Base-by-base conservation (phyloP, 92 coral and sea anemone species). In the Zoanthus sansibaricus region DNA sequence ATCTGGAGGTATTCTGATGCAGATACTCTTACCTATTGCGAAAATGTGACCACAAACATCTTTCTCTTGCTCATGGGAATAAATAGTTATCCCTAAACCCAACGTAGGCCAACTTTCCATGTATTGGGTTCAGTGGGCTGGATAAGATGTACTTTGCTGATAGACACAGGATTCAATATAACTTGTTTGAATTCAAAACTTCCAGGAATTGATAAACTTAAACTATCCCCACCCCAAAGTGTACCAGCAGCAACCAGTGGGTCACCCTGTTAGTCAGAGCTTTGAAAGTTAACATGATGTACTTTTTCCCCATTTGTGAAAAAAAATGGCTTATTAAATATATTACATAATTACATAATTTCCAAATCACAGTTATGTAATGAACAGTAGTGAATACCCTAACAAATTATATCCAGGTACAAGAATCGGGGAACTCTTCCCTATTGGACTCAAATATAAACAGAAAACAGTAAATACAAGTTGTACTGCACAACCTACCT, bases 81-180 rank as follows among this genome's bases (percentile, higher is more conserved):
- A n/a, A n/a, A n/a, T n/a, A n/a, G n/a, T n/a, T n/a, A n/a, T 49
- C 87, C 91, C 54, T 88, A 87, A 83, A 79, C 82, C 14, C 87
- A 82, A 70, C 37, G 83, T 47, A 51, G 77, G 49, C 71, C 90
- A 42, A 79, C 87, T 31, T 52, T 87, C 20, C 83, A 83, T 66
- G 91, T 88, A 37, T 15, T 75, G 62, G 82, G 83, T 18, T 71
- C 76, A 32, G 62, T n/a, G 51, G 86, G 72, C 48, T 62, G 80
- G 37, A 49, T 84, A 59, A 75, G 32, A 64, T 71, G 89, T 31
- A 78, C 79, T 16, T 45, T 75, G 86, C 75, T 87, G 64, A 71
- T 83, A 66, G 91, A 89, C 74, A 83, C 91, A 25, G 91, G 88
- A 25, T 83, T 78, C 20, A 80, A 83, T 83, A 74, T 89, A 1